Conservation (phyloP, 2,797 vertebrate genomes). For the Tenualosa ilisha region DNA sequence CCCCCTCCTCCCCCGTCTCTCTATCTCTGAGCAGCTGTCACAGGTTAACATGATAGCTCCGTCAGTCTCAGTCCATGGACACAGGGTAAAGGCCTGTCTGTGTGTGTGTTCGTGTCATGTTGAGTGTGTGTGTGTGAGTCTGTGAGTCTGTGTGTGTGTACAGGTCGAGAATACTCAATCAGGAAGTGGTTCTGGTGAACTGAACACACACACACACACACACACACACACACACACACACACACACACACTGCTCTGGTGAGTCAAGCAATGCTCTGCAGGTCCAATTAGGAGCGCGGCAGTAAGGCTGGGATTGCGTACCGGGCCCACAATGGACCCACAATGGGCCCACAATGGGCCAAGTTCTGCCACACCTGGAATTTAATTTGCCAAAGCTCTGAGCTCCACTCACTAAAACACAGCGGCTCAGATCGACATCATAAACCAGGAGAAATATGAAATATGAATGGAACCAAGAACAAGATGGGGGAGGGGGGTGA, state of each 20-base stretch:
- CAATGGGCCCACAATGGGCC: no score
- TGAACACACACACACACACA: neutral
- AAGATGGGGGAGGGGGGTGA: neutral
- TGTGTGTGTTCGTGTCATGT: no score
- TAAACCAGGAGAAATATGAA: no score
- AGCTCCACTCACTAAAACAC: neutral
- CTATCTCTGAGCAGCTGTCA: no score
- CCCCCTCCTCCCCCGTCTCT: no score
- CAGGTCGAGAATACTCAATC: no score
- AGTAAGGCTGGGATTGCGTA: neutral
- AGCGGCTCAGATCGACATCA: no score
- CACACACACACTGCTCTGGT: neutral
- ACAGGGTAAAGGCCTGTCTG: no score
- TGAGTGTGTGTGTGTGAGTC: neutral
- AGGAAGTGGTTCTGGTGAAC: neutral
- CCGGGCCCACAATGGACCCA: no score
- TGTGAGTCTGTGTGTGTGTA: neutral
- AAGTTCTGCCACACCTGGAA: neutral
- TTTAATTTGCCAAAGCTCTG: neutral
- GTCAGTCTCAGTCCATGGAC: no score
- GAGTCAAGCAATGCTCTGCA: neutral
- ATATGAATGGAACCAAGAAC: neutral
- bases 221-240: no score
- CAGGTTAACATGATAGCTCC: no score
- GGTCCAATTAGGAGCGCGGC: neutral